Conservation (phyloP, 2,888 invertebrate genomes). For the Dryobotodes eremita region DNA sequence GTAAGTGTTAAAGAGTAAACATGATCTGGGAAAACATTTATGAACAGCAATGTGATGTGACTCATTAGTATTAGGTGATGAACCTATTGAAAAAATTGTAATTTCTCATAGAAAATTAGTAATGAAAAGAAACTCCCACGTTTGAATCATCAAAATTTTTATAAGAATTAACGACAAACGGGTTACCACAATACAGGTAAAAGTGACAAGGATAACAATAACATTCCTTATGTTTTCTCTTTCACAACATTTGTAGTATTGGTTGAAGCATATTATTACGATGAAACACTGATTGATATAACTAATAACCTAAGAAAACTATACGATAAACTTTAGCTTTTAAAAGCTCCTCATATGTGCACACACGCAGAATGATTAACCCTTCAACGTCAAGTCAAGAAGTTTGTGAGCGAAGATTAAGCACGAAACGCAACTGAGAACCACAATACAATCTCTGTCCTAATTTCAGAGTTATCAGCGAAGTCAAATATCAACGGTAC, state of each 20-base stretch:
- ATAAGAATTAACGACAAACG: slow-evolving; percentile 17
- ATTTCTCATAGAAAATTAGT: slow-evolving; percentile 19
- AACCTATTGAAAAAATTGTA: slow-evolving; percentile 27
- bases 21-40: slow-evolving; percentile 65
- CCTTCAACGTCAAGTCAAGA: slow-evolving; percentile 43
- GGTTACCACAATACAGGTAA: slow-evolving; percentile 28
- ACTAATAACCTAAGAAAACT: neutral
- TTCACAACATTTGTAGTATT: neutral
- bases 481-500: slow-evolving; percentile 82
- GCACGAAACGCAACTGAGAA: slow-evolving; percentile 68
- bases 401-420: slow-evolving; percentile 61
- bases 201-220: slow-evolving; percentile 3
- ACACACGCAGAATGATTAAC: slow-evolving; percentile 29
- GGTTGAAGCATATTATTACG: neutral
- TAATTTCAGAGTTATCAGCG: slow-evolving; percentile 84
- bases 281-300: neutral
- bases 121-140: slow-evolving; percentile 6
- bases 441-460: slow-evolving; percentile 83
- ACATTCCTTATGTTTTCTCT: neutral
- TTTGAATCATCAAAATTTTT: slow-evolving; percentile 35
- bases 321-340: slow-evolving; percentile 7
- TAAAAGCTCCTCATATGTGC: slow-evolving; percentile 18
- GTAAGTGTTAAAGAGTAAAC: slow-evolving; percentile 67
- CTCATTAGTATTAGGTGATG: slow-evolving; percentile 12
- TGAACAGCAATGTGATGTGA: slow-evolving; percentile 59